These are phyloP conservation scores for Noctuana brunneofusca DNA, from an alignment of 2,888 invertebrate species.

Conservation along the genomic window DNA sequence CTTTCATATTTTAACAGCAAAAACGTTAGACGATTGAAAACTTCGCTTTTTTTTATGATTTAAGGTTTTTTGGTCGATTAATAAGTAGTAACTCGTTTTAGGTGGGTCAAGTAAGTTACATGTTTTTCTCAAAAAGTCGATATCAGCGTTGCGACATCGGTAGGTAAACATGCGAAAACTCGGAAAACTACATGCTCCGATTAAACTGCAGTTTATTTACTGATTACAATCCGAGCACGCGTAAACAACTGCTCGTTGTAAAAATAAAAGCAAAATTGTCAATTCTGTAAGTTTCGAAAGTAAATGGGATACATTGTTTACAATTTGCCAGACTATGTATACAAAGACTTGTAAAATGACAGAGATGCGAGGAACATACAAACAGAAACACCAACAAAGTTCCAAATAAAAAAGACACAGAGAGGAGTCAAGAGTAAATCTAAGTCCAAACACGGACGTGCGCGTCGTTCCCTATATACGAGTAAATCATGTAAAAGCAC, in stretches of 20 bases:
- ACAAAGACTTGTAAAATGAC: no score
- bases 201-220: constrained; percentile 28
- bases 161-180: constrained; percentile 26
- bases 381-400: no score
- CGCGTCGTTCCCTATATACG: constrained; percentile 5
- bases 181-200: constrained; percentile 13
- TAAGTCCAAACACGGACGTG: not conserved
- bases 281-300: not conserved
- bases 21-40: no score
- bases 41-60: no score
- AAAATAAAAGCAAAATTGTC: constrained; percentile 3
- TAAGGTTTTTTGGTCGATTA: no score
- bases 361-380: no score
- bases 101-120: not conserved
- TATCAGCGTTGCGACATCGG: constrained; percentile 25
- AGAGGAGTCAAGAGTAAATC: no score
- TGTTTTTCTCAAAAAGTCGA: constrained; percentile 28
- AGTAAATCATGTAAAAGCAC: constrained; percentile 13
- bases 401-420: no score
- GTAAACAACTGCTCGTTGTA: constrained; percentile 23
- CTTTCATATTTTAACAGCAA: no score
- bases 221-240: not conserved
- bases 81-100: no score
- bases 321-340: no score
- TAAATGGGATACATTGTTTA: no score